These are phyloP conservation scores for Cyprinella venusta DNA, from an alignment of 2,797 vertebrate genomes.

Conservation along the genomic window DNA sequence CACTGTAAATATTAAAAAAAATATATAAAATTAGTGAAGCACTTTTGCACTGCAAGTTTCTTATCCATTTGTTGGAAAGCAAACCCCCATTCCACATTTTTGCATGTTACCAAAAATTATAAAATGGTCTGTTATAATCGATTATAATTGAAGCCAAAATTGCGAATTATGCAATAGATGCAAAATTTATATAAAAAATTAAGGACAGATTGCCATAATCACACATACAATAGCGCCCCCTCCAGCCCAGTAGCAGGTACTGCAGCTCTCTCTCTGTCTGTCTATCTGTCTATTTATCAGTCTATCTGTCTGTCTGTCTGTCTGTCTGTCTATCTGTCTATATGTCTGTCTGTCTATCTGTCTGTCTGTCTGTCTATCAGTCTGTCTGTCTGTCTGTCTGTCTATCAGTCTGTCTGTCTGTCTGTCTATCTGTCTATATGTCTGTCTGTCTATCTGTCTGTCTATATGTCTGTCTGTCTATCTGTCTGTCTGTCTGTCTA, in stretches of 20 bases:
- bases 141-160: background rate
- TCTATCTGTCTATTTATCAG: too few species aligned
- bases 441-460: fast-evolving
- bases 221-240: constrained; percentile 1
- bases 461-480: fast-evolving
- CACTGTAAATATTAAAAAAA: background rate
- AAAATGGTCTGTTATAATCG: background rate
- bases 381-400: background rate
- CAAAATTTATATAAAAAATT: background rate
- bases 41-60: background rate
- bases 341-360: background rate
- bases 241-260: background rate
- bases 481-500: fast-evolving
- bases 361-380: background rate
- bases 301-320: background rate
- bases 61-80: background rate
- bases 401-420: background rate
- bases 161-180: background rate
- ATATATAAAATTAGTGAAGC: background rate
- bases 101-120: too few species aligned
- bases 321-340: background rate
- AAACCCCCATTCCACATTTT: too few species aligned
- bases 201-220: background rate
- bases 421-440: background rate
- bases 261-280: background rate